Conservation (phyloP, 2,888 invertebrate genomes). For the Bruchidius siliquastri region DNA sequence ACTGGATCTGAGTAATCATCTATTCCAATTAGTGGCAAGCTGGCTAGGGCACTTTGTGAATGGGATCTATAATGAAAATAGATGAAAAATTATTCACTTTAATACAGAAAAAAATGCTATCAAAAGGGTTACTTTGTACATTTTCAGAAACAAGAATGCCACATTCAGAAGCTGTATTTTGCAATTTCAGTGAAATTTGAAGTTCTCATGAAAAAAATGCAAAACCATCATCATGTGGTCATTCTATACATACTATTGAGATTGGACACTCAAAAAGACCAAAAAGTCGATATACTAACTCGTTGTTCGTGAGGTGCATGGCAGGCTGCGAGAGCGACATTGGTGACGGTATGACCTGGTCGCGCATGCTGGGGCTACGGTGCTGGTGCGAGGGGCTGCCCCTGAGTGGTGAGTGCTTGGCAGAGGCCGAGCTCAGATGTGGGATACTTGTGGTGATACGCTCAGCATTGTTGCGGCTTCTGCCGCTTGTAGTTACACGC, state of each 20-base stretch:
- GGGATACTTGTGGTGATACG: conserved; percentile 11
- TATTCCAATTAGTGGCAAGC: conserved; percentile 66
- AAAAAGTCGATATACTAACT: not conserved
- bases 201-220: no score
- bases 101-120: no score
- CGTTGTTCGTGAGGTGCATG: not conserved
- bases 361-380: not conserved
- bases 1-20: conserved; percentile 52
- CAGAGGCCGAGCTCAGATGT: conserved; percentile 19
- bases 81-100: not conserved
- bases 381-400: conserved; percentile 51
- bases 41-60: conserved; percentile 66
- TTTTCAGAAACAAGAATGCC: no score
- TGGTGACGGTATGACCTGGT: not conserved
- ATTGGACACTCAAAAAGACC: no score
- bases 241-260: no score
- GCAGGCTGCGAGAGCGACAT: not conserved
- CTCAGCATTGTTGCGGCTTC: conserved; percentile 34
- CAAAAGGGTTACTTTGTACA: no score
- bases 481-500: conserved; percentile 41
- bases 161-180: no score
- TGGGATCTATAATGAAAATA: conserved; percentile 36
- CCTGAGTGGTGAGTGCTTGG: conserved; percentile 57
- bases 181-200: no score
- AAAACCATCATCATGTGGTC: no score